Percentiles rank a stretch among this genome's conserved stretches.
Evolutionary conservation across 1,140 invertebrate genomes (phyloP).

Genomic region (Polyergus mexicanus): DNA sequence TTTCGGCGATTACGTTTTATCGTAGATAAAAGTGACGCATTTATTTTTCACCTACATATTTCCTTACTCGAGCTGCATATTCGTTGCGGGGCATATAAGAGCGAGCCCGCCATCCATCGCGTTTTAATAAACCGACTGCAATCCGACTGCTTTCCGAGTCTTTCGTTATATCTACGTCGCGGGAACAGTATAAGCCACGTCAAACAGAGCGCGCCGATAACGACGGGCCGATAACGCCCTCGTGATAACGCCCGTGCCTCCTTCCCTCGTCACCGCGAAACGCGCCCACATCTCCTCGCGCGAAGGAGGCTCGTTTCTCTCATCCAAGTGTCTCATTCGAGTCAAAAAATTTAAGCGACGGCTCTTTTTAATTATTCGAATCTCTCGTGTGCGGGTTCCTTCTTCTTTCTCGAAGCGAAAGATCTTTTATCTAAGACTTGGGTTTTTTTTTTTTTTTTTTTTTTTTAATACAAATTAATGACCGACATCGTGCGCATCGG

Average conservation of each 20-base stretch:
- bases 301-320: neutral
- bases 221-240: slow-evolving; percentile 69
- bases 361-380: neutral
- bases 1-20: slow-evolving; percentile 29
- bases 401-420: neutral
- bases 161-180: slow-evolving; percentile 69
- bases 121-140: slow-evolving; percentile 71
- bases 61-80: slow-evolving; percentile 5
- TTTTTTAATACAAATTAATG: slow-evolving; percentile 16
- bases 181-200: slow-evolving; percentile 71
- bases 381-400: neutral
- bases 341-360: neutral
- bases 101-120: neutral
- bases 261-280: neutral
- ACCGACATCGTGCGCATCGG: neutral
- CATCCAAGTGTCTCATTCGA: too few species aligned
- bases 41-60: slow-evolving; percentile 28
- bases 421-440: slow-evolving; percentile 10
- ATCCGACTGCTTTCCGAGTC: slow-evolving; percentile 26
- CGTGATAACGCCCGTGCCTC: slow-evolving; percentile 61
- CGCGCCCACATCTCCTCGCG: neutral
- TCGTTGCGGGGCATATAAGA: neutral
- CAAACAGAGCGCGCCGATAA: slow-evolving; percentile 77
- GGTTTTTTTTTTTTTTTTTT: neutral
- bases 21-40: slow-evolving; percentile 39